Percentiles rank a stretch among this genome's conserved stretches.
Evolutionary conservation across 2,797 vertebrate species (phyloP).

Genomic region (Bradypus variegatus): DNA sequence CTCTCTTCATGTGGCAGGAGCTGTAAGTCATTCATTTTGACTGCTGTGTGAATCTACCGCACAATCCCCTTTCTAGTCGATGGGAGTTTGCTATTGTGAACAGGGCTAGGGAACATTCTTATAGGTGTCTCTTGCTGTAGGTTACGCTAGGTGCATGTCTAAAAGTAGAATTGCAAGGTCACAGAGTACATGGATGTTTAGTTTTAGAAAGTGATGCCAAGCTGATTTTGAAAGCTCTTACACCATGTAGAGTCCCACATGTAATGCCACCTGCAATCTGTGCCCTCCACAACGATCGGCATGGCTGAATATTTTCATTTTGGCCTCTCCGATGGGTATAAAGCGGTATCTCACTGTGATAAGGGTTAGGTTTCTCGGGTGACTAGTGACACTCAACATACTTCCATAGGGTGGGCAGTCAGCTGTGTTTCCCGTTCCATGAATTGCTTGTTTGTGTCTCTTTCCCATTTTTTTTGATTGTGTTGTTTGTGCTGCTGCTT

Average conservation of each 20-base stretch:
- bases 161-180: neutral
- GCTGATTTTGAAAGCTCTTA: neutral
- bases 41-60: neutral
- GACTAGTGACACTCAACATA: neutral
- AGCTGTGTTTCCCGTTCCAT: neutral
- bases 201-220: neutral
- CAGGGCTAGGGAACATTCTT: neutral
- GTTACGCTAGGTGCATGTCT: neutral
- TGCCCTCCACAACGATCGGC: neutral
- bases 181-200: neutral
- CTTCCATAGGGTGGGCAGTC: neutral
- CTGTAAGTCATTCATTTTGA: neutral
- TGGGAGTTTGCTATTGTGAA: neutral
- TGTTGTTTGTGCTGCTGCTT: neutral
- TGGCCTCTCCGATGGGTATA: neutral
- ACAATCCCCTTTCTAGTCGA: neutral
- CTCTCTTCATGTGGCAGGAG: neutral
- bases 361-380: too few species aligned
- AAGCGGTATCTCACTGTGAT: too few species aligned
- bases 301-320: neutral
- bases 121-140: neutral
- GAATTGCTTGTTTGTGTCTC: neutral
- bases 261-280: neutral
- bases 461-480: neutral
- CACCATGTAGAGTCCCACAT: neutral